Percentiles rank a stretch among this genome's conserved stretches.
Conservation (phyloP, 2,113 vertebrate species). For the Piaya cayana region DNA sequence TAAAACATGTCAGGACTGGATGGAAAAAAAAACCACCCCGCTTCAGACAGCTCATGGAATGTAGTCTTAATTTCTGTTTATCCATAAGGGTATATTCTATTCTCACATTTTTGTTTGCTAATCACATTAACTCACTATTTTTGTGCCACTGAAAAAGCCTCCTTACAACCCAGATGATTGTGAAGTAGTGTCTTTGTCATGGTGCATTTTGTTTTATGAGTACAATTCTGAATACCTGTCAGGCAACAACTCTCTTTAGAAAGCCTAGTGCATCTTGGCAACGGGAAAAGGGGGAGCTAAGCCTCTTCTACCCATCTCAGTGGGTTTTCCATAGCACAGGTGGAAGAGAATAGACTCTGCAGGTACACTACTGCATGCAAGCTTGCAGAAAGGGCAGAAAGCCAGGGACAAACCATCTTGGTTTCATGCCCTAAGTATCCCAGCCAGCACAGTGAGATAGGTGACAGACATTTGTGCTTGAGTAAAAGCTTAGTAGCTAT, state of each 20-base stretch:
- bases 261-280: background rate
- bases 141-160: background rate
- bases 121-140: background rate
- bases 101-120: background rate
- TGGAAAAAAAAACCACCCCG: background rate
- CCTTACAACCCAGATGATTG: background rate
- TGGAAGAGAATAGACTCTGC: background rate
- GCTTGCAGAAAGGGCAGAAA: background rate
- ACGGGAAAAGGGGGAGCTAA: background rate
- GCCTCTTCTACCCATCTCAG: background rate
- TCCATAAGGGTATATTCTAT: background rate
- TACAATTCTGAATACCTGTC: background rate
- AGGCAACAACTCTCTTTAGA: background rate
- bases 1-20: background rate
- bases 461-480: background rate
- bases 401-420: background rate
- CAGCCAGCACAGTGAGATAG: background rate
- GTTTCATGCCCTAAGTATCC: background rate
- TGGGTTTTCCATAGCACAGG: background rate
- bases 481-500: background rate
- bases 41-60: background rate
- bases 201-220: background rate
- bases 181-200: background rate
- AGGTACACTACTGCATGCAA: background rate
- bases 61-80: background rate